Evolutionary conservation across 2,797 vertebrate species (phyloP).

Genomic region (Chloroceryle inda): DNA sequence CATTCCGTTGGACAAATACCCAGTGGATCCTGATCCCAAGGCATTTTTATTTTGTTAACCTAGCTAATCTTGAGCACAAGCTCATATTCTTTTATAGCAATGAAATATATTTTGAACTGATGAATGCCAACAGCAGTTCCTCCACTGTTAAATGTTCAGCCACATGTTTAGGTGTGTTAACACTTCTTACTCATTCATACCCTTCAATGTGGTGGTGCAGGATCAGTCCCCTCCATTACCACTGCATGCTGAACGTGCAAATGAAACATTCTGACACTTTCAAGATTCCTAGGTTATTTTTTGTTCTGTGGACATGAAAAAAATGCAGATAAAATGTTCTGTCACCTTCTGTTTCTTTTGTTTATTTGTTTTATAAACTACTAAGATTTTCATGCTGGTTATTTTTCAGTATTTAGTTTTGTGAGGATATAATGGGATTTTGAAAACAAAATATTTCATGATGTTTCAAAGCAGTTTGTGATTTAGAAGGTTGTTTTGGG

Average conservation of each 20-base stretch:
- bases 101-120: not conserved
- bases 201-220: not conserved
- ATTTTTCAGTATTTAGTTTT: not conserved
- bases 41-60: not conserved
- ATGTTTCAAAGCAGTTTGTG: not conserved
- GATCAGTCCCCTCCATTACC: not conserved
- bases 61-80: not conserved
- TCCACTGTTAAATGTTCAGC: not conserved
- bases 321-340: not conserved
- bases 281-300: not conserved
- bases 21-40: not conserved
- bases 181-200: not conserved
- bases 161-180: not conserved
- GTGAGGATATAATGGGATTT: not conserved
- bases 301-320: not conserved
- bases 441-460: not conserved
- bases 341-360: not conserved
- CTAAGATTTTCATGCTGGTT: not conserved
- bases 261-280: not conserved
- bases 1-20: not conserved
- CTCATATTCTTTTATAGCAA: not conserved
- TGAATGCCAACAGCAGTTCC: not conserved
- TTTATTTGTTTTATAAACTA: not conserved
- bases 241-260: fast-evolving
- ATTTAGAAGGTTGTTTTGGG: not conserved